Base-by-base conservation (phyloP, 2,113 vertebrate species). In the Strigops habroptila region DNA sequence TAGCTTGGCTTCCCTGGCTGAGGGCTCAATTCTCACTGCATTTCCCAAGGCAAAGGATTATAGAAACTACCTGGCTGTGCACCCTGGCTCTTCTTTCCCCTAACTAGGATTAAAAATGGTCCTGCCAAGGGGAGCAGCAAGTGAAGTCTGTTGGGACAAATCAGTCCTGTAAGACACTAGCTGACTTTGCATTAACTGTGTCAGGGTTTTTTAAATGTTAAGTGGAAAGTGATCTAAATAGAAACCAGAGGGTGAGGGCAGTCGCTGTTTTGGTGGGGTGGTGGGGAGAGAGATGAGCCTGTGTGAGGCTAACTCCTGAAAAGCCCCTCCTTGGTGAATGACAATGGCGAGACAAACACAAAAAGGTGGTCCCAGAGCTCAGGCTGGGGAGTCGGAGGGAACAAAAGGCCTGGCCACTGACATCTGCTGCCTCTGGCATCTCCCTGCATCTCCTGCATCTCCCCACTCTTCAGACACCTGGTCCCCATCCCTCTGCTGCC, bases 361-460 rank as follows among this genome's bases (percentile, higher is more conserved):
- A 98, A 98, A 95, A 98, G 94, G 97, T 98, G 96, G 96, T 97
- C 97, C 96, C 96, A 94, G 84, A 93, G 84, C 94, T 90, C 84
- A 93, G 89, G 71, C 96, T 94, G 89, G 88, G 15, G 51, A 93
- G 93, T 94, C 57, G 37, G 81, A 48, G 52, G 82, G 82, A 96
- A 98, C 98, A 99, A 98, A 96, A 98, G 97, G 95, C 92, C 86
- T 82, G 73, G 49, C 12, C 86, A 57, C 41, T 33, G 97, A 98
- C 98, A 99, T 98, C 99, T 99, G 98, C 97, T 96, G 96, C 97
- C 97, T 97, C 96, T 67, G 39, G 83, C 90, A 96, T 96, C 96
- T 95, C 96, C 96, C 97, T 77, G 64, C 81, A 96, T 96, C 96
- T 96, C 96, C 98, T 88, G 91, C 85, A 96, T 97, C 96, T 96